phyloP scores from a whole-genome alignment of 1,140 invertebrate genomes.

The Caenorhabditis briggsae region DNA sequence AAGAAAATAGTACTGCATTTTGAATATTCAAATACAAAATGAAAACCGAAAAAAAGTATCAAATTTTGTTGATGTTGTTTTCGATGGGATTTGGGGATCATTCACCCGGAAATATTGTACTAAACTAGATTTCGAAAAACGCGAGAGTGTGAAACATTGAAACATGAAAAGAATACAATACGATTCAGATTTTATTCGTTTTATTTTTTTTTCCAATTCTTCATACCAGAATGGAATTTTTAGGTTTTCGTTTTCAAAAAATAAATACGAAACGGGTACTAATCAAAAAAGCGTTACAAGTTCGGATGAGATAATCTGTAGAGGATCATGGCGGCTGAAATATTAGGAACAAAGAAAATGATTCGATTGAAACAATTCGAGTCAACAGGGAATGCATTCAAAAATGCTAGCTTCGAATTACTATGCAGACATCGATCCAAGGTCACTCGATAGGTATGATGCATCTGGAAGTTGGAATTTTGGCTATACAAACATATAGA shows the following conservation, averaged over 20 bases:
- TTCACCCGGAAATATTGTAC: constrained; percentile 18
- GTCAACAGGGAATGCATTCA: constrained; percentile 30
- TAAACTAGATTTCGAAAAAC: constrained; percentile 37
- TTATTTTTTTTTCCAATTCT: constrained; percentile 17
- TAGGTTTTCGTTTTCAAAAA: constrained; percentile 9
- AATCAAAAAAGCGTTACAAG: not conserved
- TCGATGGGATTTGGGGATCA: constrained; percentile 14
- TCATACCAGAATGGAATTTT: constrained; percentile 31
- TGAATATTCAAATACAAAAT: not conserved
- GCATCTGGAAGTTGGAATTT: constrained; percentile 5
- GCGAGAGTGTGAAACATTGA: not conserved
- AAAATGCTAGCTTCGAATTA: constrained; percentile 32
- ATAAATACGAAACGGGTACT: not conserved
- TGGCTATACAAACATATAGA: not conserved
- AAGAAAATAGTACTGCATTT: not conserved
- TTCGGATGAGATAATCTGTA: constrained; percentile 49
- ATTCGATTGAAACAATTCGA: constrained; percentile 51
- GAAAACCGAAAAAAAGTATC: not conserved
- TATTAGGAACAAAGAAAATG: constrained; percentile 37
- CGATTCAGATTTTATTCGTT: constrained; percentile 9
- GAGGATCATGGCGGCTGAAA: constrained; percentile 45
- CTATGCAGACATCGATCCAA: constrained; percentile 33
- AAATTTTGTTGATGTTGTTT: not conserved
- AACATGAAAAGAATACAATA: not conserved
- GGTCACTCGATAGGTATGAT: constrained; percentile 35